Evolutionary conservation across 2,797 vertebrate genomes (phyloP).

Genomic region (Phrynocephalus guinanensis): DNA sequence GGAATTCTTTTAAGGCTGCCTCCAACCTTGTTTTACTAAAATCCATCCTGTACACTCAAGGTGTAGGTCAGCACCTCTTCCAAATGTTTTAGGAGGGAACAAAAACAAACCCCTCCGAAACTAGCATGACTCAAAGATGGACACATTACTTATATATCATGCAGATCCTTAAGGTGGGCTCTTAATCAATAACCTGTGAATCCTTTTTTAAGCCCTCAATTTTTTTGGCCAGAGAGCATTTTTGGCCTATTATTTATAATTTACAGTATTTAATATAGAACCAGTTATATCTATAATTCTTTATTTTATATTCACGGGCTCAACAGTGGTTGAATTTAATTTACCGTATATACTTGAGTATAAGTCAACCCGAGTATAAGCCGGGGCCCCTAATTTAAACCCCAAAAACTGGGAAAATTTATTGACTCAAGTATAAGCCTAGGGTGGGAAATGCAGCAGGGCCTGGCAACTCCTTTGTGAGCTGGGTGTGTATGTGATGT

Average conservation of each 20-base stretch:
- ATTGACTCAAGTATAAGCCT: no score
- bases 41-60: slow-evolving; percentile 9
- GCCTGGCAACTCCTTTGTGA: no score
- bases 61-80: not conserved
- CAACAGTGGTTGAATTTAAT: not conserved
- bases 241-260: slow-evolving; percentile 48
- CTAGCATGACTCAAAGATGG: not conserved
- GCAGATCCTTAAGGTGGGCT: not conserved
- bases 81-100: not conserved
- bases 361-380: no score
- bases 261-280: not conserved
- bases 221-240: slow-evolving; percentile 67
- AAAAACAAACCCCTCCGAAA: not conserved
- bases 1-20: not conserved
- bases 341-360: no score
- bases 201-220: not conserved
- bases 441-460: no score
- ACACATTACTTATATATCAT: not conserved
- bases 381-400: no score
- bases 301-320: not conserved
- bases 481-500: no score
- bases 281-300: not conserved
- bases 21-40: not conserved
- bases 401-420: no score
- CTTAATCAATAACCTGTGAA: not conserved